Evolutionary conservation across 2,113 vertebrate genomes (phyloP).

Genomic region (Poicephalus gulielmi): DNA sequence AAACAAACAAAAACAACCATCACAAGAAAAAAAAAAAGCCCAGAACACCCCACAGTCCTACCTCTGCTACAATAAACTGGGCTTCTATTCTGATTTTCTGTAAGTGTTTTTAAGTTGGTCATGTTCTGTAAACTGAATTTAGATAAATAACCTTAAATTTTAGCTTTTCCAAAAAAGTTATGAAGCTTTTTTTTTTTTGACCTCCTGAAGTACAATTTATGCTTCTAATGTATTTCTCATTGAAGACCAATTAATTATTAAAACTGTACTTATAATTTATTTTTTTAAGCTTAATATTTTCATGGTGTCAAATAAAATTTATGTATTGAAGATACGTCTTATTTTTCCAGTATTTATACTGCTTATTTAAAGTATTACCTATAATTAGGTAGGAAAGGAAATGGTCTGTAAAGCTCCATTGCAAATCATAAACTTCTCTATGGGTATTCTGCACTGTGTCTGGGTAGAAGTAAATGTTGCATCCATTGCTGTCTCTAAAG

Average conservation of each 20-base stretch:
- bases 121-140: conserved; percentile 53
- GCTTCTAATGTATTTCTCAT: conserved; percentile 41
- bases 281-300: conserved; percentile 71
- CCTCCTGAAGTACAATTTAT: conserved; percentile 67
- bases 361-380: neutral
- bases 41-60: neutral
- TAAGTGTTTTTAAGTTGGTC: conserved; percentile 69
- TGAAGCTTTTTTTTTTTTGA: conserved; percentile 34
- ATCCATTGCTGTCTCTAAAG: neutral
- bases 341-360: neutral
- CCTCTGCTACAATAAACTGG: conserved; percentile 11
- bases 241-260: conserved; percentile 56
- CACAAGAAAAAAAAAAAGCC: neutral
- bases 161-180: conserved; percentile 24
- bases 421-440: neutral
- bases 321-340: conserved; percentile 48
- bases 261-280: conserved; percentile 33
- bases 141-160: conserved; percentile 45
- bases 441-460: neutral
- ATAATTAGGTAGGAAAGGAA: neutral
- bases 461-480: neutral
- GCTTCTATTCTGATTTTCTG: conserved; percentile 30
- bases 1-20: neutral
- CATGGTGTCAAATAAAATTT: conserved; percentile 76
- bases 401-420: neutral